Conservation (phyloP, 1,140 invertebrate genomes). For the Trichonephila clavipes region DNA sequence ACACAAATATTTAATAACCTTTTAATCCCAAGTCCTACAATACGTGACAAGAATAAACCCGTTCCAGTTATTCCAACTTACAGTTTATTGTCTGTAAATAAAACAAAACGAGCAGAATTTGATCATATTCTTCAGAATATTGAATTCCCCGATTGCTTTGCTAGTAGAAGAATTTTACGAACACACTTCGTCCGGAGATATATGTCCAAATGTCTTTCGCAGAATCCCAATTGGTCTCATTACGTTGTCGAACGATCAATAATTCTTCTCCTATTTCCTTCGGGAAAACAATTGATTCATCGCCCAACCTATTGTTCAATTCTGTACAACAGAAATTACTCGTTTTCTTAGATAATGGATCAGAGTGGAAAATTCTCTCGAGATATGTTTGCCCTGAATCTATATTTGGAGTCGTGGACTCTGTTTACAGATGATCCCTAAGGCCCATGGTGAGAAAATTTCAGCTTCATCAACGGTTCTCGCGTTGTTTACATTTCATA, state of each 20-base stretch:
- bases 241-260: slow-evolving; percentile 16
- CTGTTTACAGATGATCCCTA: neutral
- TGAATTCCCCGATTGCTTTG: neutral
- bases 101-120: slow-evolving; percentile 17
- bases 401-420: slow-evolving; percentile 6
- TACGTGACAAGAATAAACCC: neutral
- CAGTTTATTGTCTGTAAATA: neutral
- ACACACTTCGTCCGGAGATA: neutral
- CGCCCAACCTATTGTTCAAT: slow-evolving; percentile 21
- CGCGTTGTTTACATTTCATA: neutral
- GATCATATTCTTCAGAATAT: slow-evolving; percentile 18
- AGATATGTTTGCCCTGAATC: slow-evolving; percentile 13
- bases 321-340: slow-evolving; percentile 18
- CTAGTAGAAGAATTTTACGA: neutral
- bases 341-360: slow-evolving; percentile 22
- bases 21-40: neutral
- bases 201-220: slow-evolving; percentile 16
- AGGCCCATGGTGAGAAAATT: slow-evolving; percentile 13
- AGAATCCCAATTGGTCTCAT: slow-evolving; percentile 26
- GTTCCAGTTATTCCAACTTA: neutral
- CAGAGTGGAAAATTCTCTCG: neutral
- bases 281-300: slow-evolving; percentile 17
- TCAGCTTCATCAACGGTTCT: neutral
- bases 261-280: slow-evolving; percentile 12
- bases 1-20: neutral